Evolutionary conservation across 1,140 invertebrate genomes (phyloP).

Genomic region (Ectropis grisescens): DNA sequence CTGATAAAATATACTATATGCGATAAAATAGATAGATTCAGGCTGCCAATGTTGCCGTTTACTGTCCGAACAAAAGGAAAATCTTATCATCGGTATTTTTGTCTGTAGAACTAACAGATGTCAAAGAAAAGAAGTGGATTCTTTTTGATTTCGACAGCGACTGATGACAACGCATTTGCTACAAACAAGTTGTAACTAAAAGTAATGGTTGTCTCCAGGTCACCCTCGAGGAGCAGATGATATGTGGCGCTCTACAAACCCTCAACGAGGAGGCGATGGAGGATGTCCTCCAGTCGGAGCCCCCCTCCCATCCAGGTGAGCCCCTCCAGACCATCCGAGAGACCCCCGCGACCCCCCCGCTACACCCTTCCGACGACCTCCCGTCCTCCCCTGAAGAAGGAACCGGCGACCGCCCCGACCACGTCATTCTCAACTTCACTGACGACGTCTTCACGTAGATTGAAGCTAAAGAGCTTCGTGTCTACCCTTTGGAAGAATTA

Average conservation of each 20-base stretch:
- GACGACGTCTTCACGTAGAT: slow-evolving; percentile 47
- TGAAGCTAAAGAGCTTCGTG: no score
- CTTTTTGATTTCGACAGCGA: no score
- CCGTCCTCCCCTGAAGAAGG: slow-evolving; percentile 12
- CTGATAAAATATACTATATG: no score
- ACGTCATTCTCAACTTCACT: slow-evolving; percentile 36
- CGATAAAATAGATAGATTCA: no score
- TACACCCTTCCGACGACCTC: slow-evolving; percentile 4
- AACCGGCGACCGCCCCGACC: slow-evolving; percentile 14
- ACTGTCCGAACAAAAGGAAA: no score
- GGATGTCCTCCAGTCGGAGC: slow-evolving; percentile 79
- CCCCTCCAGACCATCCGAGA: slow-evolving; percentile 50
- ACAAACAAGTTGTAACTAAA: no score
- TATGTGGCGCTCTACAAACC: slow-evolving; percentile 91
- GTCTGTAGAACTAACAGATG: no score
- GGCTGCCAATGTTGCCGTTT: no score
- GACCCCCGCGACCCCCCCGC: slow-evolving; percentile 10
- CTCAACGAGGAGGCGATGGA: slow-evolving; percentile 93
- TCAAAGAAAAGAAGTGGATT: no score
- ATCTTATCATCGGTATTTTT: no score
- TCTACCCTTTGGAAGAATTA: no score
- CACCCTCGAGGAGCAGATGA: slow-evolving; percentile 94
- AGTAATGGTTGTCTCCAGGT: slow-evolving; percentile 73
- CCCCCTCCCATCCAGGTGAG: slow-evolving; percentile 59
- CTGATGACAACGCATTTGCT: no score